phyloP scores from a whole-genome alignment of 2,797 vertebrate species.

The Bufotes viridis region DNA sequence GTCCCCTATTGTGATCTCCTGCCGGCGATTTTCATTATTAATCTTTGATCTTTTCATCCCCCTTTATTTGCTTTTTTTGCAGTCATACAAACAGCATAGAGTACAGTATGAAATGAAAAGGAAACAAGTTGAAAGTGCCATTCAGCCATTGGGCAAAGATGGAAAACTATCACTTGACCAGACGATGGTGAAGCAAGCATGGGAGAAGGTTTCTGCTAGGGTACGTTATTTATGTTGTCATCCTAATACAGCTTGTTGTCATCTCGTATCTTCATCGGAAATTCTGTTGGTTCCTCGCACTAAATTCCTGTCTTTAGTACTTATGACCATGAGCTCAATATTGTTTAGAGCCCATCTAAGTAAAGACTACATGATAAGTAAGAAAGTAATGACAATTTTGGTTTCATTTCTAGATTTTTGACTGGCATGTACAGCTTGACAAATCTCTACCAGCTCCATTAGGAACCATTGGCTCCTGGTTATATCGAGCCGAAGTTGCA shows the following conservation, averaged over 20 bases:
- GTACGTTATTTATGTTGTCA: constrained; percentile 72
- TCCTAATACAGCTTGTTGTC: no score
- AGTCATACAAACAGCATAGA: constrained; percentile 89
- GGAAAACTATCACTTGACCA: constrained; percentile 95
- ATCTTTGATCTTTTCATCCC: background rate
- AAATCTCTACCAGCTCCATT: constrained; percentile 89
- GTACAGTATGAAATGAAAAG: constrained; percentile 88
- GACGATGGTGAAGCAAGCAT: constrained; percentile 93
- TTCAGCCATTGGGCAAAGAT: constrained; percentile 89
- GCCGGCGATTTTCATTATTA: background rate
- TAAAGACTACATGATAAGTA: background rate
- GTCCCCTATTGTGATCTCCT: background rate
- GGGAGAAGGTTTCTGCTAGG: constrained; percentile 88
- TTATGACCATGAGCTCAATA: no score
- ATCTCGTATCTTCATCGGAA: background rate
- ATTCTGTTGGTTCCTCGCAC: background rate
- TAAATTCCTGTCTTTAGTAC: no score
- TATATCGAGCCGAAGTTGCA: constrained; percentile 88
- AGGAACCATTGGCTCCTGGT: constrained; percentile 88
- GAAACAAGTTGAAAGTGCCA: constrained; percentile 82
- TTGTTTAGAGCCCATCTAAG: no score
- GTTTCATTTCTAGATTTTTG: constrained; percentile 81
- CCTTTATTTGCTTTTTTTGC: constrained; percentile 29
- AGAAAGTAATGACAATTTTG: background rate
- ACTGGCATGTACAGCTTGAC: constrained; percentile 92